phyloP scores from a whole-genome alignment of 37 sponge, comb jelly and placozoan species.

The Mnemiopsis leidyi region DNA sequence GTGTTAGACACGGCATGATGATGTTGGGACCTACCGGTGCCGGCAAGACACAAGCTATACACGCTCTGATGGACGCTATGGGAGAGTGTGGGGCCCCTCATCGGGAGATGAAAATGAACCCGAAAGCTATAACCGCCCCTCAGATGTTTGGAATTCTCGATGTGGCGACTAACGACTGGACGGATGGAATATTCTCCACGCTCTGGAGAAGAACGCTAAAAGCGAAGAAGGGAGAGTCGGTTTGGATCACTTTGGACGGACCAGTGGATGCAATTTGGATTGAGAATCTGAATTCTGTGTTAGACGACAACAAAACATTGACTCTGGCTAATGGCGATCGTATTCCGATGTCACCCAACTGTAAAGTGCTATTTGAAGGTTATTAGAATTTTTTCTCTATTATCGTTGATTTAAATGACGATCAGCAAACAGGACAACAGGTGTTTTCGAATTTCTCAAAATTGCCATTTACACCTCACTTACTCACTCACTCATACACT shows the following conservation, averaged over 20 bases:
- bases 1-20: slow-evolving; percentile 98
- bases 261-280: slow-evolving; percentile 99
- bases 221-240: slow-evolving; percentile 88
- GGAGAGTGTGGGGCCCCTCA: slow-evolving; percentile 86
- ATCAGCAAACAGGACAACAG: not conserved
- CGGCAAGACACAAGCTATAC: slow-evolving; percentile 88
- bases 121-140: slow-evolving; percentile 93
- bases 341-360: slow-evolving; percentile 91
- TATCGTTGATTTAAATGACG: no score
- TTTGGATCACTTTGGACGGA: slow-evolving; percentile 96
- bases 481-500: not conserved
- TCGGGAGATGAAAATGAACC: slow-evolving; percentile 98
- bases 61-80: slow-evolving; percentile 92
- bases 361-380: slow-evolving; percentile 96
- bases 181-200: slow-evolving; percentile 97
- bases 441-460: not conserved
- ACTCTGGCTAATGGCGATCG: slow-evolving; percentile 96
- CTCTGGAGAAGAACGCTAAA: slow-evolving; percentile 94
- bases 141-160: slow-evolving; percentile 98
- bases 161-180: slow-evolving; percentile 99
- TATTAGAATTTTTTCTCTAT: not conserved
- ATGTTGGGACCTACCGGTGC: slow-evolving; percentile 97
- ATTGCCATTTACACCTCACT: slow-evolving; percentile 2
- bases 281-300: slow-evolving; percentile 96
- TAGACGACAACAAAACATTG: slow-evolving; percentile 98